Conservation (phyloP, 2,113 vertebrate genomes). For the western clawed frog (Xenopus tropicalis) region UCB_Xtro_10.0 CM004450.2:43113501-43114000, state of each 20-base stretch:
- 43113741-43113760: slow-evolving; percentile 4
- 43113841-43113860: slow-evolving; percentile 11
- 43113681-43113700: neutral
- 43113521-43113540: no score
- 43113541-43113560: neutral
- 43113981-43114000: neutral
- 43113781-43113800: slow-evolving; percentile 32
- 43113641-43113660: neutral
- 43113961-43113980: neutral
- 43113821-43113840: slow-evolving; percentile 11
- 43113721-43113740: slow-evolving; percentile 5
- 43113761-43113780: slow-evolving; percentile 18
- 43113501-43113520: no score
- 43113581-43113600: neutral
- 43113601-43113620: neutral
- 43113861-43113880: slow-evolving; percentile 29
- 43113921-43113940: slow-evolving; percentile 28
- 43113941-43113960: slow-evolving; percentile 16
- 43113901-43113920: slow-evolving; percentile 14
- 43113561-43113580: neutral
- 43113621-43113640: neutral
- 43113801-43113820: slow-evolving; percentile 32
- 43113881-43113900: slow-evolving; percentile 21
- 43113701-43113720: slow-evolving; percentile 5
- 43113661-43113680: neutral